These are phyloP conservation scores for Agrenia bidenticulata DNA, from an alignment of 2,888 invertebrate species.

Conservation along the genomic window DNA sequence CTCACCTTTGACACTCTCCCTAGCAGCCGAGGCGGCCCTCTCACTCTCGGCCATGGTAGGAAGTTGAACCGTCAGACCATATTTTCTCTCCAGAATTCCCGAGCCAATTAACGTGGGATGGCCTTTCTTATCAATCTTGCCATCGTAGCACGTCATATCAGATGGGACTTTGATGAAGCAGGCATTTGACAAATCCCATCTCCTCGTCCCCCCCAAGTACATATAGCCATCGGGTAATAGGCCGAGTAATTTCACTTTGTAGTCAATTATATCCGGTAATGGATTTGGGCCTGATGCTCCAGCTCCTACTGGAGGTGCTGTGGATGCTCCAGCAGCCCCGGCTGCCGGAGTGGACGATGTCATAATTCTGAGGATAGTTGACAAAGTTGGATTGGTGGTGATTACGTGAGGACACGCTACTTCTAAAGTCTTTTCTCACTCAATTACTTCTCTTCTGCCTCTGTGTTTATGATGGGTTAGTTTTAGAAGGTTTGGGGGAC, in stretches of 20 bases:
- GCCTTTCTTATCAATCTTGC: slow-evolving; percentile 42
- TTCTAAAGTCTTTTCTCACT: slow-evolving; percentile 3
- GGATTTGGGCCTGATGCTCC: slow-evolving; percentile 10
- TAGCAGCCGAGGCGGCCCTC: slow-evolving; percentile 36
- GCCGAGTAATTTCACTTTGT: slow-evolving; percentile 47
- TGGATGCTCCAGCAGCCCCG: neutral
- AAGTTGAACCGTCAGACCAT: slow-evolving; percentile 44
- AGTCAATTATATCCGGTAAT: slow-evolving; percentile 44
- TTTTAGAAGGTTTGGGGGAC: no score
- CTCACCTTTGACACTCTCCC: slow-evolving; percentile 36
- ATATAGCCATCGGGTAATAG: slow-evolving; percentile 46
- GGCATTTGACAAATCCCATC: slow-evolving; percentile 44
- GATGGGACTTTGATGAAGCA: slow-evolving; percentile 45
- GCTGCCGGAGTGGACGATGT: neutral
- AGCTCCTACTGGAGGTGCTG: slow-evolving; percentile 2
- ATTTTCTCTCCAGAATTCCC: slow-evolving; percentile 45
- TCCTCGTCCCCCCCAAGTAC: slow-evolving; percentile 22
- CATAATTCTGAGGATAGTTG: neutral
- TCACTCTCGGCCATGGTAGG: slow-evolving; percentile 48
- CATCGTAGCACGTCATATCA: slow-evolving; percentile 49
- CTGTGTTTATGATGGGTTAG: no score
- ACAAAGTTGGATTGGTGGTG: neutral
- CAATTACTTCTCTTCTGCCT: neutral
- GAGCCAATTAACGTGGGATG: slow-evolving; percentile 45
- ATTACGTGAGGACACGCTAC: neutral